Percentiles rank a stretch among this genome's conserved stretches.
These are phyloP conservation scores for Metalampra italica DNA, from an alignment of 2,888 invertebrate species.

Conservation along the genomic window DNA sequence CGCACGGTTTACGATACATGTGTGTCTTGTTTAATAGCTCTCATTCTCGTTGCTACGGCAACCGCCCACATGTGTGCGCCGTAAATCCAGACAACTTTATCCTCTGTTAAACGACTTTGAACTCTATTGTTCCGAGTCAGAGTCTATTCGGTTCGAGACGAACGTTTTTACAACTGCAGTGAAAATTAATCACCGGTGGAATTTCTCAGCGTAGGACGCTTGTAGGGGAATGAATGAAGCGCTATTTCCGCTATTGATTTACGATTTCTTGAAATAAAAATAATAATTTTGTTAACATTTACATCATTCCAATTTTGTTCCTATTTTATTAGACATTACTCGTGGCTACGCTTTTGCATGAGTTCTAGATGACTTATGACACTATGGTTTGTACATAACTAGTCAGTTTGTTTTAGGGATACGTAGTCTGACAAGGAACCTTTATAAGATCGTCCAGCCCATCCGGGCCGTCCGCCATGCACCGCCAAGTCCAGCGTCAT, in stretches of 20 bases:
- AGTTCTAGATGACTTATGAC: too few relatives aligned
- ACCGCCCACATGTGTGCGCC: conserved; percentile 23
- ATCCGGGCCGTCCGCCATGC: too few relatives aligned
- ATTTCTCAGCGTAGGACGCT: neutral
- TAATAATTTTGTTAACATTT: neutral
- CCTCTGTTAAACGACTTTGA: conserved; percentile 10
- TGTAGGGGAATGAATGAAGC: neutral
- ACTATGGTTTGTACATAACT: too few relatives aligned
- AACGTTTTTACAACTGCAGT: neutral
- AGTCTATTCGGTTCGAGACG: neutral
- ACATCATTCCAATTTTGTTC: too few relatives aligned
- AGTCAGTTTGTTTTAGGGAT: too few relatives aligned
- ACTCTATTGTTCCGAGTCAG: neutral
- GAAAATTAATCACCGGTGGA: neutral
- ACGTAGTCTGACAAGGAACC: too few relatives aligned
- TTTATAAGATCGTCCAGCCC: too few relatives aligned
- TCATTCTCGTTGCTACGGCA: conserved; percentile 40
- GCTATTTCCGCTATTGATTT: neutral
- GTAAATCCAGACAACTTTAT: conserved; percentile 5
- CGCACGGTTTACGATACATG: conserved; percentile 6
- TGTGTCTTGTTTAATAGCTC: conserved; percentile 43
- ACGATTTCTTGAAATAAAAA: neutral
- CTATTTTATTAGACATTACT: too few relatives aligned
- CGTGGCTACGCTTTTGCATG: too few relatives aligned
- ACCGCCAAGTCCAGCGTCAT: too few relatives aligned